Evolutionary conservation across 2,797 vertebrate species (phyloP), one percentile per base, ranked within the genome.

Genomic region (Acrossocheilus wenchowensis): DNA sequence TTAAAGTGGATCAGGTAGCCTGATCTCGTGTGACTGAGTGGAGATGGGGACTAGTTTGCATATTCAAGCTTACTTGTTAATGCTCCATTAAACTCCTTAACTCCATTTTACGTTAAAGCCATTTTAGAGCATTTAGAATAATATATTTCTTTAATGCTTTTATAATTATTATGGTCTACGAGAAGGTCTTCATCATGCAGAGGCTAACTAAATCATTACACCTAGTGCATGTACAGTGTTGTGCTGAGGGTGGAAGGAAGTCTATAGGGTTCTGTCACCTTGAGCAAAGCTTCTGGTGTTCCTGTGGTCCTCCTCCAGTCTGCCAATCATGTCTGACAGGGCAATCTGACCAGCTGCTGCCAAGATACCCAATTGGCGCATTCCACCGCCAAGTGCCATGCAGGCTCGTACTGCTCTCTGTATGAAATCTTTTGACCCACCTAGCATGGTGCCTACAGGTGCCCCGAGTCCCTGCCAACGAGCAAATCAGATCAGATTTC

Each of bases 381-480:
- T 94, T 11, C 96, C 96, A 0, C 97, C 95, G 0, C 97, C 96
- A 80, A 97, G 94, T 26, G 95, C 94, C 90, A 97, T 97, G 88
- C 95, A 95, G 77, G 92, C 90, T 0, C 94, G 91, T 19, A 95
- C n/a, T 0, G 96, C 96, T 82, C 92, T 91, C 0, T 92, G 77
- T 0, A 97, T 92, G 62, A 98, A 96, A 50, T 95, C 94, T 30
- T 68, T 83, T 9, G 89, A 45, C 15, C 97, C 96, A 0, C 93
- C 96, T 30, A 97, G 91, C 82, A 97, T 73, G 0, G 94, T 93
- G 0, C 97, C 97, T 0, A 93, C 94, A 0, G 96, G 97, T 15
- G 96, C 92, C 0, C 97, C 97, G 48, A 97, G 92, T 77, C 97
- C 96, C 97, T 98, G 92, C 9, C 0, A 80, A 41, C 54, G 30